Evolutionary conservation across 1,140 invertebrate species (phyloP).

Genomic region (Brachionus manjavacas): DNA sequence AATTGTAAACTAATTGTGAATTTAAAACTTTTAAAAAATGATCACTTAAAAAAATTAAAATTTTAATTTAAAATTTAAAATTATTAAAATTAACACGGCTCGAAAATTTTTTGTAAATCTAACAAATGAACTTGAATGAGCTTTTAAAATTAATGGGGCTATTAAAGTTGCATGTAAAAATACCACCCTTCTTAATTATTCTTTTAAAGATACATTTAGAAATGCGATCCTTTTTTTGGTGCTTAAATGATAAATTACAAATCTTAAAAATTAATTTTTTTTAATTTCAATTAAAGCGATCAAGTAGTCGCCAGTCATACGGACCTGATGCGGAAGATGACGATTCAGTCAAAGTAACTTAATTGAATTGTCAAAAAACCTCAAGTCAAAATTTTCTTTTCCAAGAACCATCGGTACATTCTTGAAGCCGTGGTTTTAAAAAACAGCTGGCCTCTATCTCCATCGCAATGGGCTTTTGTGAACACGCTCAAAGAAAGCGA

Average conservation of each 20-base stretch:
- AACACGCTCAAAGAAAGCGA: slow-evolving; percentile 54
- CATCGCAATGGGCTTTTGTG: slow-evolving; percentile 54
- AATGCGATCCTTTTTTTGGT: background rate
- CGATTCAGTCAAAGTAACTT: background rate
- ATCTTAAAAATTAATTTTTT: background rate
- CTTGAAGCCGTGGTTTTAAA: slow-evolving; percentile 54
- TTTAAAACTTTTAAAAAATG: too few relatives aligned
- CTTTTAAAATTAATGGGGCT: too few relatives aligned
- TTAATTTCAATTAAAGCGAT: background rate
- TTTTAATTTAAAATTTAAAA: too few relatives aligned
- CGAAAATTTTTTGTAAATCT: too few relatives aligned
- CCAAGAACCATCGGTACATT: slow-evolving; percentile 55
- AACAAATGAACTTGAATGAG: too few relatives aligned
- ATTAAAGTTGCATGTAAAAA: too few relatives aligned
- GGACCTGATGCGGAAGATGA: background rate
- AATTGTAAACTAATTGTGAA: too few relatives aligned
- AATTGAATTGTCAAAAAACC: too few relatives aligned
- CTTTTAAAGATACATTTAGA: background rate
- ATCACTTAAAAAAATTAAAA: too few relatives aligned
- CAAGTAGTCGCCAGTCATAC: slow-evolving; percentile 3
- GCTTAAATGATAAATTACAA: too few relatives aligned
- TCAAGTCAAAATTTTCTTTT: background rate
- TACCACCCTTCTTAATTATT: background rate
- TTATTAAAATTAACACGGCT: too few relatives aligned
- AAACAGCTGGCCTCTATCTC: slow-evolving; percentile 55